phyloP scores from a whole-genome alignment of 2,797 vertebrate species.

The Podarcis lilfordi region DNA sequence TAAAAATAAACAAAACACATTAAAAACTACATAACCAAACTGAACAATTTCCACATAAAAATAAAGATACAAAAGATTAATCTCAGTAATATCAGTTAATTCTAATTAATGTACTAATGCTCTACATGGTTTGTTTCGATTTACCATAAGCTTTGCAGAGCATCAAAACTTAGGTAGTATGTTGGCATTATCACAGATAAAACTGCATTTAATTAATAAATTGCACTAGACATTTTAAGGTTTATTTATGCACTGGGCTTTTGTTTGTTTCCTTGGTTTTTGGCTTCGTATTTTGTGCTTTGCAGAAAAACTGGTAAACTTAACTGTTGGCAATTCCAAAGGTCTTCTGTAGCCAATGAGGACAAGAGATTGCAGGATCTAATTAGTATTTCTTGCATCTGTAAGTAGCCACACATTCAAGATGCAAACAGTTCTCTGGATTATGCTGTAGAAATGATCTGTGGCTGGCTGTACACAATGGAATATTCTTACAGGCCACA shows the following conservation, averaged over 20 bases:
- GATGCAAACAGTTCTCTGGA: not conserved
- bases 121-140: not conserved
- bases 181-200: not conserved
- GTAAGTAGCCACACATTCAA: not conserved
- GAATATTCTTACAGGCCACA: not conserved
- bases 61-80: too few relatives aligned
- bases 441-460: constrained; percentile 9
- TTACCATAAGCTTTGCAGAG: not conserved
- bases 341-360: not conserved
- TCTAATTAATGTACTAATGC: not conserved
- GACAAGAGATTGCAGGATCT: not conserved
- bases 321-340: not conserved
- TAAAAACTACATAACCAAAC: too few relatives aligned
- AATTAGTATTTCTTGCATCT: not conserved
- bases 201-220: not conserved
- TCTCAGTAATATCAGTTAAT: too few relatives aligned
- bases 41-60: too few relatives aligned
- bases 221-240: not conserved
- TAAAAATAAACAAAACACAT: too few relatives aligned
- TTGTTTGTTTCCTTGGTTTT: not conserved
- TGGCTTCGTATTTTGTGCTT: not conserved
- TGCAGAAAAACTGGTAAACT: not conserved
- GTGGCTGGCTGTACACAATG: not conserved
- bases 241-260: not conserved
- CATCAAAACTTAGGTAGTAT: not conserved